Evolutionary conservation across 2,113 vertebrate genomes (phyloP).

Genomic region (Thalassoma bifasciatum): DNA sequence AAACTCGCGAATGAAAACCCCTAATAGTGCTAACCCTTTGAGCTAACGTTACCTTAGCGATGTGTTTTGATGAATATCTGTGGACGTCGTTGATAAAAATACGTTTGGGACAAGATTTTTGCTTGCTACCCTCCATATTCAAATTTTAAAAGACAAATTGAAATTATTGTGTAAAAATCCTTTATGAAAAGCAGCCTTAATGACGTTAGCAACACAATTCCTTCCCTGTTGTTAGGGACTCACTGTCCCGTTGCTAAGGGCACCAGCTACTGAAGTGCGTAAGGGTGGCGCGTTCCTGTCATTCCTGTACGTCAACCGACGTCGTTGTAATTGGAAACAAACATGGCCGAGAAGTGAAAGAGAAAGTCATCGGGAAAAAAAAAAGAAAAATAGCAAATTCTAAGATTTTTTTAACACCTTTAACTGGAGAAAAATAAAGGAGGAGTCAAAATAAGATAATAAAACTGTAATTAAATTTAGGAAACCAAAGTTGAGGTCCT

Average conservation of each 20-base stretch:
- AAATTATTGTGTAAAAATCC: background rate
- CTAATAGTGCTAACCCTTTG: background rate
- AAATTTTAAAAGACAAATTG: background rate
- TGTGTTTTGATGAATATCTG: conserved; percentile 83
- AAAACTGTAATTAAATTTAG: too few species aligned
- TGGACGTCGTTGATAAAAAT: conserved; percentile 91
- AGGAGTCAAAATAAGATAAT: too few species aligned
- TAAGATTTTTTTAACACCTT: too few species aligned
- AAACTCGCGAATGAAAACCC: background rate
- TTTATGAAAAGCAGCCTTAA: background rate
- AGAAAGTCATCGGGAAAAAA: too few species aligned
- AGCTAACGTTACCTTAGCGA: conserved; percentile 83
- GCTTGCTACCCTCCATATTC: conserved; percentile 59
- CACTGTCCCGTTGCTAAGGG: conserved; percentile 54
- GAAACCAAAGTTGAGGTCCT: too few species aligned
- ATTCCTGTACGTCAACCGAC: background rate
- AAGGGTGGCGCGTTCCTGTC: background rate
- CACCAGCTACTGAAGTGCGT: conserved; percentile 23
- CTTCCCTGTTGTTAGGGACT: conserved; percentile 56
- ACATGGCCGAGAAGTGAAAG: too few species aligned
- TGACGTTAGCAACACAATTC: background rate
- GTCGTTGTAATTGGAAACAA: too few species aligned
- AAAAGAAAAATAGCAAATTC: too few species aligned
- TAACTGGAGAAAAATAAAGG: too few species aligned
- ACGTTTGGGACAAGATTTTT: conserved; percentile 60